phyloP scores from a whole-genome alignment of 2,888 invertebrate genomes.

The Thymelicus lineola region DNA sequence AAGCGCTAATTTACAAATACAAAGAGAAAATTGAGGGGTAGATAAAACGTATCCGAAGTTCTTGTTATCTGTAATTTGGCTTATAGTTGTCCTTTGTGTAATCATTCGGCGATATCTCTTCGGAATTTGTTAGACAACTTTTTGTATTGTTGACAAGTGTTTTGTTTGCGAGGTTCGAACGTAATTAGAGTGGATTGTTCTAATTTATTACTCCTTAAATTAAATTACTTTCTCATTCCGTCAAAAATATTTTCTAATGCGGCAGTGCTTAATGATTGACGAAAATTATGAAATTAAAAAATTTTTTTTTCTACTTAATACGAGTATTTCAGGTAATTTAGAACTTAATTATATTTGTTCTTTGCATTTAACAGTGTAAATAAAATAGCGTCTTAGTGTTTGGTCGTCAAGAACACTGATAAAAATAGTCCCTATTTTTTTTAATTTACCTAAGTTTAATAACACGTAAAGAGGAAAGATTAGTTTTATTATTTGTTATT shows the following conservation, averaged over 20 bases:
- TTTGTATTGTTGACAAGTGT: constrained; percentile 33
- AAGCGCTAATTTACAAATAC: constrained; percentile 40
- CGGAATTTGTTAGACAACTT: constrained; percentile 30
- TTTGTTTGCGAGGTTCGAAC: constrained; percentile 23
- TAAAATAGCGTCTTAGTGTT: no score
- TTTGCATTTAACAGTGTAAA: no score
- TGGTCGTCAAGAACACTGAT: no score
- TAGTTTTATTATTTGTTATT: neutral
- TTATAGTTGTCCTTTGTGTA: constrained; percentile 37
- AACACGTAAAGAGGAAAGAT: no score
- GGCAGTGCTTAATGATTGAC: no score
- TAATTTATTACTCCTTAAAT: constrained; percentile 10
- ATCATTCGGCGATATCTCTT: constrained; percentile 36
- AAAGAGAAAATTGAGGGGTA: constrained; percentile 32
- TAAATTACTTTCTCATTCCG: neutral
- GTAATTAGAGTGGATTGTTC: constrained; percentile 3
- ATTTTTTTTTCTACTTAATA: no score
- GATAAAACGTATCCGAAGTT: constrained; percentile 35
- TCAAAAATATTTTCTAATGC: neutral
- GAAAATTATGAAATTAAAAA: no score
- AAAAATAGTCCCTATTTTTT: no score
- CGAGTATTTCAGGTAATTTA: no score
- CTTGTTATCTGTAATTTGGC: constrained; percentile 35
- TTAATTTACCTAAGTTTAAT: no score
- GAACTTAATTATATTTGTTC: no score